phyloP scores from a whole-genome alignment of 2,888 invertebrate genomes.

The Gastracanthus pulcherrimus region DNA sequence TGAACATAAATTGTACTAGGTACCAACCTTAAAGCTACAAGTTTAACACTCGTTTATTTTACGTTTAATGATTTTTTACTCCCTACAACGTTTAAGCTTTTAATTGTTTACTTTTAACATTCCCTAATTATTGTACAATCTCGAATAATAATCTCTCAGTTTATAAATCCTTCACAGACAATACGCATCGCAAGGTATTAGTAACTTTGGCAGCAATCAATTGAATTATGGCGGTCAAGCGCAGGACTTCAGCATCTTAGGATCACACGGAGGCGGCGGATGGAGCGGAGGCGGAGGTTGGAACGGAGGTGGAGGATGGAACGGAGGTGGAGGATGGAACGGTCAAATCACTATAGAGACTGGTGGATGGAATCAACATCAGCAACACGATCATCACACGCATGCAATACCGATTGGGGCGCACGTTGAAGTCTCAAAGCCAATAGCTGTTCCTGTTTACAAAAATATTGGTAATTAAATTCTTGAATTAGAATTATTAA shows the following conservation, averaged over 20 bases:
- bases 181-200: conserved; percentile 2
- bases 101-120: no score
- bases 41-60: no score
- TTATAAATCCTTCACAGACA: conserved; percentile 28
- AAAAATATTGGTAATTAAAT: conserved; percentile 80
- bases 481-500: no score
- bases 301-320: neutral
- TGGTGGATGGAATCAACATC: conserved; percentile 61
- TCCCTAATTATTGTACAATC: neutral
- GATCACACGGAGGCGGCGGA: neutral
- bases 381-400: conserved; percentile 67
- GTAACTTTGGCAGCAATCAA: conserved; percentile 31
- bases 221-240: conserved; percentile 2
- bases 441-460: conserved; percentile 83
- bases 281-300: neutral
- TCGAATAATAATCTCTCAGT: conserved; percentile 28
- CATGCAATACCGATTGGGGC: conserved; percentile 81
- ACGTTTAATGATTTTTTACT: no score
- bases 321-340: conserved; percentile 34
- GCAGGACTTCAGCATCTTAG: conserved; percentile 23
- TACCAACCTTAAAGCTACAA: no score
- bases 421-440: conserved; percentile 83
- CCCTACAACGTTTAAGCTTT: no score
- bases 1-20: no score
- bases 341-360: neutral